These are phyloP conservation scores for Anableps anableps DNA, from an alignment of 2,797 vertebrate genomes.

Conservation along the genomic window DNA sequence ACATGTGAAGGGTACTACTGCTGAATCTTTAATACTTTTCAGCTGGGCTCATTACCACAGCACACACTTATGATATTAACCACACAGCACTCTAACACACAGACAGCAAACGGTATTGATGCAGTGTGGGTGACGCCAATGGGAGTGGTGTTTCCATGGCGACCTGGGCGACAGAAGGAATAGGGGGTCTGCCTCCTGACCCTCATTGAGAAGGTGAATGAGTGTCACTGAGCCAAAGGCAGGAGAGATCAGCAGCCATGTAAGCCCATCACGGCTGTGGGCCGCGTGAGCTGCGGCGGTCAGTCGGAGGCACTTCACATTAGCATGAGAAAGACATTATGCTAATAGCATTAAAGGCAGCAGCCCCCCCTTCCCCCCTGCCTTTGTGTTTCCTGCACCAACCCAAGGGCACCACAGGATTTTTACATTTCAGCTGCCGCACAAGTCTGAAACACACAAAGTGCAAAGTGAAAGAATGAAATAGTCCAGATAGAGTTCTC, in stretches of 20 bases:
- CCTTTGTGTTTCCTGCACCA: conserved; percentile 57
- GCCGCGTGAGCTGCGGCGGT: conserved; percentile 44
- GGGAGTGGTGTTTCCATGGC: conserved; percentile 81
- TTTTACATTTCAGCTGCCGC: conserved; percentile 57
- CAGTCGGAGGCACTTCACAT: conserved; percentile 69
- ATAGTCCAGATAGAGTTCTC: background rate
- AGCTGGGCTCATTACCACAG: conserved; percentile 28
- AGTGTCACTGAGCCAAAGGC: conserved; percentile 50
- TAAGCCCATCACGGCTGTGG: conserved; percentile 37
- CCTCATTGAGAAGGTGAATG: conserved; percentile 74
- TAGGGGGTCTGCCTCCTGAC: conserved; percentile 75
- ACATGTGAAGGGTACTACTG: conserved; percentile 12
- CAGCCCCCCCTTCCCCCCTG: conserved; percentile 31
- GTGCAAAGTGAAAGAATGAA: background rate
- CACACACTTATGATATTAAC: conserved; percentile 34
- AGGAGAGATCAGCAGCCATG: conserved; percentile 30
- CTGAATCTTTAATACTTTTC: conserved; percentile 40
- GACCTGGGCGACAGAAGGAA: conserved; percentile 81
- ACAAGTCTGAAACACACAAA: conserved; percentile 20
- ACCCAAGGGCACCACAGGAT: conserved; percentile 54
- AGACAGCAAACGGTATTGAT: conserved; percentile 75
- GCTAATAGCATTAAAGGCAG: conserved; percentile 75
- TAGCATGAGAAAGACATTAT: conserved; percentile 83
- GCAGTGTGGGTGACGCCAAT: conserved; percentile 46
- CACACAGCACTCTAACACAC: conserved; percentile 15